Evolutionary conservation across 2,113 vertebrate genomes (phyloP), one percentile per base, ranked within the genome.

Genomic region (Aspidoscelis tigris): DNA sequence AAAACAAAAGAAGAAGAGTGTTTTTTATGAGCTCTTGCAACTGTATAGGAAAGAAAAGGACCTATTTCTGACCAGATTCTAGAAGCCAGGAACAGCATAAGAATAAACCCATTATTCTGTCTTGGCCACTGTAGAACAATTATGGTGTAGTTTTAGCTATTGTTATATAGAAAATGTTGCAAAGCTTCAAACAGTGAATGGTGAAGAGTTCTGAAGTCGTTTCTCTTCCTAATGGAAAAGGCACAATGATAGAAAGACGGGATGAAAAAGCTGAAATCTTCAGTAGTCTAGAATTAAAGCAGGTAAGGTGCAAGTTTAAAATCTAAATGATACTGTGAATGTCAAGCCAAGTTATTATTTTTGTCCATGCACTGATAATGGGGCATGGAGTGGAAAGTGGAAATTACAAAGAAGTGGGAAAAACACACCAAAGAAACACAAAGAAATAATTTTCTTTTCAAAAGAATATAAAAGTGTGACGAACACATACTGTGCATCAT

Each of bases 341-440:
- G 72, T 87, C 86, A 91, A 86, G 77, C 24, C 80, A 90, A 88
- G 78, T 91, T 88, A 92, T 86, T 91, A 89, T 93, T 93, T 92
- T 92, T 86, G 89, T 74, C 82, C 81, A 78, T 68, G 64, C 44
- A 85, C 75, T 88, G 82, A 87, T 79, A 91, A 90, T 80, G 89
- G 88, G 85, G 44, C 20, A 88, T 77, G 82, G 41, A 85, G 78
- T 26, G 14, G 84, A 89, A 55, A 83, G 87, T 87, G 55, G 66
- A 93, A 90, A 92, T 92, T 88, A 76, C 90, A 90, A 90, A 84
- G 11, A 16, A 68, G 69, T 33, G 18, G 11, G 3, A 70, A 70
- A 70, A 70, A 41, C 69, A 65, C 82, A 86, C 82, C 61, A 24
- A 88, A 65, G 50, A 92, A 74, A 90, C 78, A n/a, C 80, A 86